Base-by-base conservation (phyloP, 1,140 invertebrate genomes). In the Trichonephila inaurata region DNA sequence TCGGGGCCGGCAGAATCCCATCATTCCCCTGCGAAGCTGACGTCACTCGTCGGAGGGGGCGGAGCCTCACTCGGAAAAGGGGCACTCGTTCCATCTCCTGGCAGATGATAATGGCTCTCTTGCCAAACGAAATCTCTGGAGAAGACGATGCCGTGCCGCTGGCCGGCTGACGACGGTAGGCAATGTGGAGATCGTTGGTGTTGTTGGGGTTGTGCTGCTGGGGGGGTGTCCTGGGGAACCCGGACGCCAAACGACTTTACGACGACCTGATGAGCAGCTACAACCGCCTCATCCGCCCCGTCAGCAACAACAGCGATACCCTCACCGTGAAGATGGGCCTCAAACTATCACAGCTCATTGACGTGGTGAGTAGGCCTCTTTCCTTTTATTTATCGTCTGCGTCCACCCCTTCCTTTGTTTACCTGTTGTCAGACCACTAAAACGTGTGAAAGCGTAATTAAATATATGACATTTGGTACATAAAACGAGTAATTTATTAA, bases 361-460 rank as follows among this genome's bases (percentile, higher is more conserved):
- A 99, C 96, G 98, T 99, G 96, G 99, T 99, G 96, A 99, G 98
- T 96, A 33, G 6, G 51, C 16, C 24, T 12, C 7, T 82, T 58
- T 10, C 14, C 33, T 86, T 21, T 10, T 64, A 7, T 14, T 66
- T 89, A 58, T 72, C 24, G 28, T 18, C 24, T 72, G 64, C 10
- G 21, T 5, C 10, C n/a, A 66, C 64, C 10, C 51, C 51, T 51
- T 51, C 51, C 33, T 51, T 51, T 51, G 51, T 51, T 51, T 51
- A 51, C 51, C 51, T 51, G 7, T 10, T 51, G 51, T 51, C 51
- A 51, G 5, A 51, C 7, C 4, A 51, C 10, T 12, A 51, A 7
- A 51, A 10, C 10, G 51, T n/a, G n/a, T 51, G 51, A 10, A 51
- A 51, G 51, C 51, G 0, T 51, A 51, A 51, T 51, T 51, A 51